phyloP scores from a whole-genome alignment of 2,888 invertebrate genomes.

The Alcis repandata region DNA sequence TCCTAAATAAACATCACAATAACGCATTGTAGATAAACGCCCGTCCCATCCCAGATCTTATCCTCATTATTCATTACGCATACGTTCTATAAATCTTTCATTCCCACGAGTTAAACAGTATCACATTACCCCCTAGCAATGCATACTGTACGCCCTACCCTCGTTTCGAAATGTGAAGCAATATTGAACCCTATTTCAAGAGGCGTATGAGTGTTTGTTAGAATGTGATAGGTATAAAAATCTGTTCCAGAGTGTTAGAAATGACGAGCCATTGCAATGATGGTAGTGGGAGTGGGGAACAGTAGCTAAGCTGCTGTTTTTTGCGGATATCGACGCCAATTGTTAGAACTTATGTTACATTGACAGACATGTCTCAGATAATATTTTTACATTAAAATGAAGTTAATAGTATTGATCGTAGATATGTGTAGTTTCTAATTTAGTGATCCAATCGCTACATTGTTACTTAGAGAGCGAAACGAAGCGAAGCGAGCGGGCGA shows the following conservation, averaged over 20 bases:
- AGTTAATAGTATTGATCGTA: no score
- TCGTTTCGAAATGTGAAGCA: conserved; percentile 19
- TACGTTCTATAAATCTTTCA: conserved; percentile 63
- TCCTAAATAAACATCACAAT: conserved; percentile 10
- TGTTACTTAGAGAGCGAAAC: no score
- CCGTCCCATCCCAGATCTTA: conserved; percentile 43
- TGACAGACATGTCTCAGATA: no score
- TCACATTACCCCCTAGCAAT: conserved; percentile 67
- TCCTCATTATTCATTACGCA: conserved; percentile 58
- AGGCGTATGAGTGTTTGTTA: conserved; percentile 35
- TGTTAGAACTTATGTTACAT: no score
- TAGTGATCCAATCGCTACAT: no score
- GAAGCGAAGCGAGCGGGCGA: no score
- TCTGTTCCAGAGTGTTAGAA: conserved; percentile 77
- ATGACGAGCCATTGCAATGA: conserved; percentile 69
- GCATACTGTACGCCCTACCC: conserved; percentile 54
- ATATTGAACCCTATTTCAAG: conserved; percentile 49
- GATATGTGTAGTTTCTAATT: no score
- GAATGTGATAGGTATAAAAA: conserved; percentile 66
- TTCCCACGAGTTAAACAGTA: conserved; percentile 80
- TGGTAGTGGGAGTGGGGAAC: neutral
- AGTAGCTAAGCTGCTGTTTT: conserved; percentile 17
- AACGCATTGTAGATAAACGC: conserved; percentile 24
- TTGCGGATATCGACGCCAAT: neutral
- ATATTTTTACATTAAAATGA: no score